phyloP scores from a whole-genome alignment of 2,797 vertebrate species.

The Pteropus rufus region DNA sequence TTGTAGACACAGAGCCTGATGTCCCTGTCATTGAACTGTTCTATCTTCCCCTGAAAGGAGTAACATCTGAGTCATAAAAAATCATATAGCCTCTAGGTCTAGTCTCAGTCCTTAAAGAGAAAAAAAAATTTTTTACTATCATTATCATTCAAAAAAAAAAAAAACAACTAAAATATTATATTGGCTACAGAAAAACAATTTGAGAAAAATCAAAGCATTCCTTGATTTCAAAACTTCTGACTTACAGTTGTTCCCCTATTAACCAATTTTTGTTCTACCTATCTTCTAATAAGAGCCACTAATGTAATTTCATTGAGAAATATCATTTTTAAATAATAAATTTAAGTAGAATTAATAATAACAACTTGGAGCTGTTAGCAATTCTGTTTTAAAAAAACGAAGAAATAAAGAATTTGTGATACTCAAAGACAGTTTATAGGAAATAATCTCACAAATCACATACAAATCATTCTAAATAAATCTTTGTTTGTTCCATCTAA shows the following conservation, averaged over 20 bases:
- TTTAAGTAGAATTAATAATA: background rate
- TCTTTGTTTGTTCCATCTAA: background rate
- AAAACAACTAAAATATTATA: background rate
- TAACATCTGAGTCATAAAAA: background rate
- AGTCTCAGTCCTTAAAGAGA: background rate
- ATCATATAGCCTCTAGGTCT: background rate
- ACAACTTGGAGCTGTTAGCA: background rate
- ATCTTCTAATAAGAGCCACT: background rate
- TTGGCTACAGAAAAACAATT: background rate
- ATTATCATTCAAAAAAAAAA: background rate
- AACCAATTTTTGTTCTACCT: background rate
- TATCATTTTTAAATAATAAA: background rate
- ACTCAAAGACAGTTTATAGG: background rate
- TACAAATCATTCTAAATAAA: background rate
- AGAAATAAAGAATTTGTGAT: background rate
- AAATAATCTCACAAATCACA: background rate
- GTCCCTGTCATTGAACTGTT: background rate
- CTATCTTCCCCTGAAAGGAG: background rate
- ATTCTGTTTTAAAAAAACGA: background rate
- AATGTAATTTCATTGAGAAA: background rate
- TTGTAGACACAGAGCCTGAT: background rate
- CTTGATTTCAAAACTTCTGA: conserved; percentile 11
- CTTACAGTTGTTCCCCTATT: background rate
- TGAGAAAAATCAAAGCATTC: background rate
- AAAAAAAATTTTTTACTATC: background rate